Percentiles rank a stretch among this genome's conserved stretches.
Conservation (phyloP, 2,113 vertebrate species). For the western clawed frog (Xenopus tropicalis) region UCB_Xtro_10.0 CM004445.2:86712001-86712500, state of each 20-base stretch:
- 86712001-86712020: too few species aligned
- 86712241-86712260: conserved; percentile 98
- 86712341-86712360: conserved; percentile 98
- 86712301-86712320: conserved; percentile 93
- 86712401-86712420: conserved; percentile 37
- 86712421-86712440: too few species aligned
- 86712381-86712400: conserved; percentile 92
- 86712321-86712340: conserved; percentile 84
- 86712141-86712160: conserved; percentile 78
- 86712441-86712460: too few species aligned
- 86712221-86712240: conserved; percentile 89
- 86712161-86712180: conserved; percentile 96
- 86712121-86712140: not conserved
- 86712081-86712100: too few species aligned
- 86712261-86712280: conserved; percentile 95
- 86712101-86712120: too few species aligned
- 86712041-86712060: too few species aligned
- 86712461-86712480: too few species aligned
- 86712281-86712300: conserved; percentile 96
- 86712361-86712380: conserved; percentile 97
- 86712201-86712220: conserved; percentile 94
- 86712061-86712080: too few species aligned
- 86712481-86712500: too few species aligned
- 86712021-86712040: too few species aligned
- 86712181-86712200: conserved; percentile 97